phyloP scores from a whole-genome alignment of 2,113 vertebrate species.

The Phycodurus eques region DNA sequence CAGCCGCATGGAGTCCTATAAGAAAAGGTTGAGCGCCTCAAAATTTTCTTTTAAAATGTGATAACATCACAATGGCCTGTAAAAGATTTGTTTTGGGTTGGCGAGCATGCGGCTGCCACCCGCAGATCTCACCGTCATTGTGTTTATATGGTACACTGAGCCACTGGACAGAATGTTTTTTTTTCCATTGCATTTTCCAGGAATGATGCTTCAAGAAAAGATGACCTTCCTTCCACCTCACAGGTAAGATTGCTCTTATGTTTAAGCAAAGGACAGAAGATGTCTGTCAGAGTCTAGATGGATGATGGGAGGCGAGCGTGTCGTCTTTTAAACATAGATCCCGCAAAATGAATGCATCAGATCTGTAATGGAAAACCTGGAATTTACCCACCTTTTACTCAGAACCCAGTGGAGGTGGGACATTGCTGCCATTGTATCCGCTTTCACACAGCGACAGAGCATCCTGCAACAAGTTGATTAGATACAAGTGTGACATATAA shows the following conservation, averaged over 20 bases:
- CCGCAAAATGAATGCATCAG: too few relatives aligned
- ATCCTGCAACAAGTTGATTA: too few relatives aligned
- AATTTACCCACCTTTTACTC: too few relatives aligned
- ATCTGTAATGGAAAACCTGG: too few relatives aligned
- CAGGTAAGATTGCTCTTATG: constrained; percentile 34
- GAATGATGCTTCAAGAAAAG: constrained; percentile 34
- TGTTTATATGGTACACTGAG: constrained; percentile 7
- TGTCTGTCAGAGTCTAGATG: too few relatives aligned
- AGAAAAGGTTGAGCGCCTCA: constrained; percentile 75
- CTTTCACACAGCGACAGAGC: too few relatives aligned
- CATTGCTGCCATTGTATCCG: too few relatives aligned
- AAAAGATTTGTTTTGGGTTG: background rate
- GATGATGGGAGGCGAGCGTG: too few relatives aligned
- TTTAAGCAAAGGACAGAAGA: background rate
- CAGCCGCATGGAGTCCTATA: constrained; percentile 70
- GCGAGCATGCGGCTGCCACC: constrained; percentile 6
- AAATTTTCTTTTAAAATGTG: background rate
- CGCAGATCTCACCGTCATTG: background rate
- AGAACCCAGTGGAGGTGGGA: too few relatives aligned
- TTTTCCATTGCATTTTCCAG: constrained; percentile 36
- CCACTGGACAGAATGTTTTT: constrained; percentile 7
- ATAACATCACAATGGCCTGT: background rate
- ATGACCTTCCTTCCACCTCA: constrained; percentile 17
- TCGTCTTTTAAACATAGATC: too few relatives aligned
- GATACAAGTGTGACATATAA: too few relatives aligned